Conservation (phyloP, 2,888 invertebrate genomes). For the Cyclophora punctaria region DNA sequence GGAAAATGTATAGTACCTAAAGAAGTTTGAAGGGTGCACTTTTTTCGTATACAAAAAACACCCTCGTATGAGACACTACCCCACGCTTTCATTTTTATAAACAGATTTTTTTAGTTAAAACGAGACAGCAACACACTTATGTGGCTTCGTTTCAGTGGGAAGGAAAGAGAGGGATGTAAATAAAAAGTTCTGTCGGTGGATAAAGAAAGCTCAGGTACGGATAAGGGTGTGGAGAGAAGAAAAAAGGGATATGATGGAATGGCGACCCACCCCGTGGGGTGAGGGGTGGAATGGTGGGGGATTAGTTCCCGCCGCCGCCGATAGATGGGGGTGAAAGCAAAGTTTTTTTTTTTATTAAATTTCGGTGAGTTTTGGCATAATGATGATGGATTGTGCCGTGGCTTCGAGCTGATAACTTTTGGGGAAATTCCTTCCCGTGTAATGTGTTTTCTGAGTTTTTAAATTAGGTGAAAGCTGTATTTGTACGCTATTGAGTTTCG, state of each 20-base stretch:
- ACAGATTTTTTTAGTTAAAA: slow-evolving; percentile 67
- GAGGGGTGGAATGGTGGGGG: slow-evolving; percentile 27
- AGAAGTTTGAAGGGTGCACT: slow-evolving; percentile 59
- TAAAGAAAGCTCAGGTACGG: slow-evolving; percentile 74
- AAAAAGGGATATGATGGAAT: slow-evolving; percentile 71
- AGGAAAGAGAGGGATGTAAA: slow-evolving; percentile 52
- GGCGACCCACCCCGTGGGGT: slow-evolving; percentile 45
- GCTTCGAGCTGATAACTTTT: slow-evolving; percentile 68
- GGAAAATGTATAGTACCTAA: slow-evolving; percentile 60
- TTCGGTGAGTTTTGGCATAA: slow-evolving; percentile 69
- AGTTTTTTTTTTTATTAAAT: slow-evolving; percentile 72
- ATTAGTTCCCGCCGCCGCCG: slow-evolving; percentile 48
- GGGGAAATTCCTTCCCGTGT: slow-evolving; percentile 52
- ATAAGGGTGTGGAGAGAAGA: slow-evolving; percentile 72
- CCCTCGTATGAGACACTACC: slow-evolving; percentile 71
- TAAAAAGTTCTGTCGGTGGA: slow-evolving; percentile 67
- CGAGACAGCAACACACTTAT: slow-evolving; percentile 31
- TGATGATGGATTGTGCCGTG: slow-evolving; percentile 72
- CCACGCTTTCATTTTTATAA: slow-evolving; percentile 67
- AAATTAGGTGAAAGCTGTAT: slow-evolving; percentile 43
- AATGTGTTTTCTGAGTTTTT: slow-evolving; percentile 61
- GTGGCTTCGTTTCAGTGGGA: slow-evolving; percentile 14
- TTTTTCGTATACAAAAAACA: slow-evolving; percentile 66
- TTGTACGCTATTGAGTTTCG: too few species aligned
- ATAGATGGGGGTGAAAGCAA: slow-evolving; percentile 64